Conservation (phyloP, 2,113 vertebrate genomes). For the Paramormyrops kingsleyae region DNA sequence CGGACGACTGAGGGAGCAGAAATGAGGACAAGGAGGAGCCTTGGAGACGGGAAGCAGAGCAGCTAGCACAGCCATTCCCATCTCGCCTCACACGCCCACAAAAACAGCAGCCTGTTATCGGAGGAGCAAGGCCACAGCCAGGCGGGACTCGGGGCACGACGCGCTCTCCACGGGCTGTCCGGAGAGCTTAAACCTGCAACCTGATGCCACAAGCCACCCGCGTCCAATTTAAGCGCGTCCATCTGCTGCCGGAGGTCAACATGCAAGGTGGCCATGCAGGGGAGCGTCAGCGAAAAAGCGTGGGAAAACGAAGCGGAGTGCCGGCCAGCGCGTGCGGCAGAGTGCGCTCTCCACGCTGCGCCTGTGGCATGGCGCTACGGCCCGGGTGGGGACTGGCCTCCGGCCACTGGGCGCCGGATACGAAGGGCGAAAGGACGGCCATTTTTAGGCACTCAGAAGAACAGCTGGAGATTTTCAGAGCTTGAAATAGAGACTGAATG, state of each 20-base stretch:
- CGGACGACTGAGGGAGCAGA: not conserved
- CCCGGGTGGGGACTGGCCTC: not conserved
- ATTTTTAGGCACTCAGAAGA: not conserved
- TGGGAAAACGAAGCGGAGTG: not conserved
- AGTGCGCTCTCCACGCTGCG: not conserved
- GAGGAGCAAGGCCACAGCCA: not conserved
- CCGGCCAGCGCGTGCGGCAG: not conserved
- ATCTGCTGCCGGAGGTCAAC: not conserved
- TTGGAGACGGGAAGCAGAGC: not conserved
- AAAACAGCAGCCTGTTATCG: not conserved
- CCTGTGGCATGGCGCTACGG: not conserved
- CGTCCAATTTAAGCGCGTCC: not conserved
- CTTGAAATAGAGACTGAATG: not conserved
- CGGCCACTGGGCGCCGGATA: not conserved
- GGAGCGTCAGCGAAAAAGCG: not conserved
- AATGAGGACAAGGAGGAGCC: not conserved
- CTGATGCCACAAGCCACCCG: not conserved
- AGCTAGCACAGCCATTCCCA: not conserved
- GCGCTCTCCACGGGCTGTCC: not conserved
- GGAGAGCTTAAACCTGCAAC: conserved; percentile 6
- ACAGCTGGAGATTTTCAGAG: not conserved
- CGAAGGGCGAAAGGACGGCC: not conserved
- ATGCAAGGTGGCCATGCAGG: not conserved
- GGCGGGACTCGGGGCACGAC: not conserved
- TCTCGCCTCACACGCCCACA: not conserved